These are phyloP conservation scores for Drosophila quadrilineata DNA, from an alignment of 1,140 invertebrate genomes.

Conservation along the genomic window DNA sequence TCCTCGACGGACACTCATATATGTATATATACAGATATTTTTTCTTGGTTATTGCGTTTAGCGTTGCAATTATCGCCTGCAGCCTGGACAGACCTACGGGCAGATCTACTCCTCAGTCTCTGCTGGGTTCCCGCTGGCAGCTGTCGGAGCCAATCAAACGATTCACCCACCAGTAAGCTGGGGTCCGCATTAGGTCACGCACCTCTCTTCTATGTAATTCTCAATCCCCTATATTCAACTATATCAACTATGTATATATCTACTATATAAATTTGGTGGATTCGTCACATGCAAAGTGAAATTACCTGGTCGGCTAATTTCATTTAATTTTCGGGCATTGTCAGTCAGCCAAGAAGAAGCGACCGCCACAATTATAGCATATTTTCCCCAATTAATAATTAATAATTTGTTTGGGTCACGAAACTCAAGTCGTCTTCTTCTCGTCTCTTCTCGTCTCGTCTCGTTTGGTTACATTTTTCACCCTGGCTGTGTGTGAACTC, in stretches of 20 bases:
- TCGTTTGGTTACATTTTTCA: constrained; percentile 16
- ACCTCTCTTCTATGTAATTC: constrained; percentile 15
- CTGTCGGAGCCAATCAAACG: constrained; percentile 60
- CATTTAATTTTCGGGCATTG: constrained; percentile 75
- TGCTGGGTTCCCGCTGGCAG: no score
- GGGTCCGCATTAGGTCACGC: constrained; percentile 45
- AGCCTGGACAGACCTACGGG: constrained; percentile 10
- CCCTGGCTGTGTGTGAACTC: constrained; percentile 29
- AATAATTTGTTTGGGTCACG: constrained; percentile 80
- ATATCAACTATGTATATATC: no score
- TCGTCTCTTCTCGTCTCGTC: constrained; percentile 14
- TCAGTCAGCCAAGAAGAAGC: constrained; percentile 54
- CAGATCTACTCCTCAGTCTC: no score
- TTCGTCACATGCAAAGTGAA: constrained; percentile 79
- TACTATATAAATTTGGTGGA: constrained; percentile 13
- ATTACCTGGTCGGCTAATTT: constrained; percentile 72
- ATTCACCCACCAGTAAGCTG: constrained; percentile 43
- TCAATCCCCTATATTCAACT: no score
- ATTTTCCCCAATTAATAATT: constrained; percentile 81
- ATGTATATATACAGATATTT: no score
- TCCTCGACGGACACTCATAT: no score
- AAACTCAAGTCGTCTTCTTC: no score
- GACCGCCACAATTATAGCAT: constrained; percentile 76
- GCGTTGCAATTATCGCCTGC: constrained; percentile 65
- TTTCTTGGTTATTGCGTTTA: constrained; percentile 66